phyloP scores from a whole-genome alignment of 1,140 invertebrate species.

The Paramacrobiotus metropolitanus region DNA sequence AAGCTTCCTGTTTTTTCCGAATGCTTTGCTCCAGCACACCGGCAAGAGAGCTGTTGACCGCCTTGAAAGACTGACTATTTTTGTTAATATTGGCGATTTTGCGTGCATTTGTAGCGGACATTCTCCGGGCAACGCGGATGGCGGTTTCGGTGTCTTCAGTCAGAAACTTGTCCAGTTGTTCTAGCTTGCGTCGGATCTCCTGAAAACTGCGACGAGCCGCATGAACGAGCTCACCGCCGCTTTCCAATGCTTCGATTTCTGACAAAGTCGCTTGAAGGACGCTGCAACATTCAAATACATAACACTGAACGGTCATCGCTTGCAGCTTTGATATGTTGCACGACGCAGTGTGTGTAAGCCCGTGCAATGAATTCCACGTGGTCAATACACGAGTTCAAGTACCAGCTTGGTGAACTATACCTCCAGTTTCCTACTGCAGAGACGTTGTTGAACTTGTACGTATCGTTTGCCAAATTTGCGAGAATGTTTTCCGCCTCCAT shows the following conservation, averaged over 20 bases:
- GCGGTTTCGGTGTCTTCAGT: background rate
- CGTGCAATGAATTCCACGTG: too few species aligned
- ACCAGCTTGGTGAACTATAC: too few species aligned
- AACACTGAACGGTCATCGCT: too few species aligned
- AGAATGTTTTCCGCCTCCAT: background rate
- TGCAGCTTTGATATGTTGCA: too few species aligned
- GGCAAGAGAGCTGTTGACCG: background rate
- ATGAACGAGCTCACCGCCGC: background rate
- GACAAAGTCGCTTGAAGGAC: background rate
- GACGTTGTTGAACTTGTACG: background rate
- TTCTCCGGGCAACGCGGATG: background rate
- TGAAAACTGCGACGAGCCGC: background rate
- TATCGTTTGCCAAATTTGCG: background rate
- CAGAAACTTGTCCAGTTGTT: background rate
- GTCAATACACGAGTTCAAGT: too few species aligned
- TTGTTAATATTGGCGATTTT: background rate
- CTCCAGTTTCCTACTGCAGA: background rate
- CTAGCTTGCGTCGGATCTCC: background rate
- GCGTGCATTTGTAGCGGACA: background rate
- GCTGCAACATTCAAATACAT: background rate
- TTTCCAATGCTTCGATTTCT: slow-evolving; percentile 3
- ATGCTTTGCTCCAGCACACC: background rate
- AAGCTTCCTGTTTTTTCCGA: too few species aligned
- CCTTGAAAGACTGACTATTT: background rate
- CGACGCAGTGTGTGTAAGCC: too few species aligned